Percentiles rank a stretch among this genome's conserved stretches.
Conservation (phyloP, 2,113 vertebrate species). For the Halichoeres trimaculatus region DNA sequence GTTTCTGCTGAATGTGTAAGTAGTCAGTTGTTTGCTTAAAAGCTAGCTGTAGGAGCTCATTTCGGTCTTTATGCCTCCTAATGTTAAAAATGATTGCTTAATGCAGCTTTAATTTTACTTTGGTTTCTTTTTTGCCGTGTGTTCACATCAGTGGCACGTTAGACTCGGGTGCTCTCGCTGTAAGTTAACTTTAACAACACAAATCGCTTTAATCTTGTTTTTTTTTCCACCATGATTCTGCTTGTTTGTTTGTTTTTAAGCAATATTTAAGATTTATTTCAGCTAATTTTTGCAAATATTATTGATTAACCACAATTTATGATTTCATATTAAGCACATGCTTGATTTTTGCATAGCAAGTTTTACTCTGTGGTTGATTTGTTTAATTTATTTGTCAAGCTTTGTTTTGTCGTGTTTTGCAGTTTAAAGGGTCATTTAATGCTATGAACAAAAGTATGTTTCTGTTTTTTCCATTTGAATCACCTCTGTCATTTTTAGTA, state of each 20-base stretch:
- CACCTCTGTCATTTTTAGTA: not conserved
- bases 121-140: slow-evolving; percentile 33
- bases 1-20: slow-evolving; percentile 81
- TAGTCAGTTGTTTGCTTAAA: slow-evolving; percentile 78
- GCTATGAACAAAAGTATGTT: slow-evolving; percentile 19
- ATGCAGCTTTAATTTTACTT: slow-evolving; percentile 71
- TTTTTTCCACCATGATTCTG: slow-evolving; percentile 42
- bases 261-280: slow-evolving; percentile 22
- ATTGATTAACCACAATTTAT: slow-evolving; percentile 22
- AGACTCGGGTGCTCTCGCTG: slow-evolving; percentile 37
- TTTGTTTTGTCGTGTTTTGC: slow-evolving; percentile 23
- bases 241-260: slow-evolving; percentile 29
- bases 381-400: slow-evolving; percentile 36
- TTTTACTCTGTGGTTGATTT: slow-evolving; percentile 31
- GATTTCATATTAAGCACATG: slow-evolving; percentile 15
- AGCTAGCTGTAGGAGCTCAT: slow-evolving; percentile 52
- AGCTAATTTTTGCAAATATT: slow-evolving; percentile 51
- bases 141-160: slow-evolving; percentile 41
- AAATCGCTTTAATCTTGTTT: slow-evolving; percentile 14
- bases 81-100: slow-evolving; percentile 56
- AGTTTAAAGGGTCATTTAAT: slow-evolving; percentile 14
- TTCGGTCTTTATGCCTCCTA: slow-evolving; percentile 20
- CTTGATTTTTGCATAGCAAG: slow-evolving; percentile 48
- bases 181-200: slow-evolving; percentile 24
- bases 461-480: not conserved